Evolutionary conservation across 2,797 vertebrate species (phyloP).

Genomic region (Halcyon badia): DNA sequence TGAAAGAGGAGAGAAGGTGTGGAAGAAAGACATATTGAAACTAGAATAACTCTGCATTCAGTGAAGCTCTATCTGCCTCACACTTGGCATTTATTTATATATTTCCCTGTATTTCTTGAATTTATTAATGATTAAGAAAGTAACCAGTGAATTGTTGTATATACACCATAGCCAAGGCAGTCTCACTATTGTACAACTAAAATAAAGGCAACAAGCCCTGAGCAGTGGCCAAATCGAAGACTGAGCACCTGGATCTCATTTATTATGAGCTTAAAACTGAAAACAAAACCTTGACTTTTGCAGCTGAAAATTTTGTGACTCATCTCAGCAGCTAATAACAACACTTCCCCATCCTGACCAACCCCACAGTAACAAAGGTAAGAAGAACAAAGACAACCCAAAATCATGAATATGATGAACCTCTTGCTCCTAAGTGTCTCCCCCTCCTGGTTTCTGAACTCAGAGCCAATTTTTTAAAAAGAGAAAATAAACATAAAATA

Average conservation of each 20-base stretch:
- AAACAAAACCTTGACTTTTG: conserved; percentile 68
- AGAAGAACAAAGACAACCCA: not conserved
- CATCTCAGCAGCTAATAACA: not conserved
- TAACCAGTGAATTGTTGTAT: not conserved
- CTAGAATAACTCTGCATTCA: conserved; percentile 25
- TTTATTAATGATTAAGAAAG: not conserved
- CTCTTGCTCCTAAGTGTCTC: conserved; percentile 37
- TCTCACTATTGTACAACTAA: conserved; percentile 20
- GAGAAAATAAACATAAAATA: conserved; percentile 52
- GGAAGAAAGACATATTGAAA: conserved; percentile 37
- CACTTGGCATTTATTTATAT: conserved; percentile 40
- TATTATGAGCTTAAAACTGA: conserved; percentile 72
- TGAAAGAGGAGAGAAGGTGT: not conserved
- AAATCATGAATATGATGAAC: not conserved
- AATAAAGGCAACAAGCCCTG: conserved; percentile 65
- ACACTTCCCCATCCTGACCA: not conserved
- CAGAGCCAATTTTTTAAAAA: conserved; percentile 47
- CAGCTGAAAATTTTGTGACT: conserved; percentile 34
- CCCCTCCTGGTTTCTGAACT: conserved; percentile 50
- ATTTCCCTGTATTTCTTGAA: conserved; percentile 47
- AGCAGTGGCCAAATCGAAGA: conserved; percentile 69
- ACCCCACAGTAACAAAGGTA: not conserved
- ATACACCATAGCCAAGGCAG: conserved; percentile 7
- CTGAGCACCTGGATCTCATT: conserved; percentile 72
- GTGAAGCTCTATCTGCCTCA: not conserved